phyloP scores from a whole-genome alignment of 2,113 vertebrate genomes.

The Thamnaconus septentrionalis region DNA sequence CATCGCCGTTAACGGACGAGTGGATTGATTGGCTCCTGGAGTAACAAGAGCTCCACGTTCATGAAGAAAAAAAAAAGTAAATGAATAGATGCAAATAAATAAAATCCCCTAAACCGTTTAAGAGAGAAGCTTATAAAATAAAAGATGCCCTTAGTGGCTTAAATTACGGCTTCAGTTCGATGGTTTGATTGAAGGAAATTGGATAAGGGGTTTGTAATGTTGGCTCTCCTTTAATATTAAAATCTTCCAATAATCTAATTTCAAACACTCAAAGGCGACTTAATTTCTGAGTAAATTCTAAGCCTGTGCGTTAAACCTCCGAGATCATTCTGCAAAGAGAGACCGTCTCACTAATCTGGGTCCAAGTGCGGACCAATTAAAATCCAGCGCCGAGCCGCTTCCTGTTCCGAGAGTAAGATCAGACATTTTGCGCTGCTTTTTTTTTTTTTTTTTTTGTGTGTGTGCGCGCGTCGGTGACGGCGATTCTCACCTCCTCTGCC shows the following conservation, averaged over 20 bases:
- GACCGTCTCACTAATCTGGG: background rate
- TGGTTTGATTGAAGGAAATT: too few relatives aligned
- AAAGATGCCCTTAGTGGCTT: too few relatives aligned
- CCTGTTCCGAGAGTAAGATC: background rate
- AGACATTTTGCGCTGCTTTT: background rate
- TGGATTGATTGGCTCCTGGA: too few relatives aligned
- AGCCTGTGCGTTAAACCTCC: background rate
- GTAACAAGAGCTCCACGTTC: too few relatives aligned
- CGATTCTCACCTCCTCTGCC: conserved; percentile 89
- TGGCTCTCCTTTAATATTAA: background rate
- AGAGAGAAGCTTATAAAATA: too few relatives aligned
- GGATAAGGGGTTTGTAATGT: too few relatives aligned
- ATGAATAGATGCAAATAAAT: too few relatives aligned
- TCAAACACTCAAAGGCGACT: background rate
- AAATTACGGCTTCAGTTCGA: too few relatives aligned
- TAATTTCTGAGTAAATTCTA: background rate
- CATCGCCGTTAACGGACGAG: too few relatives aligned
- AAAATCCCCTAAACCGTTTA: too few relatives aligned
- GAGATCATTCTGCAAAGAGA: background rate
- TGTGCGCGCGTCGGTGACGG: background rate
- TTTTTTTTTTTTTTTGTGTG: too few relatives aligned
- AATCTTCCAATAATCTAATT: background rate
- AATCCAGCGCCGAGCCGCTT: background rate
- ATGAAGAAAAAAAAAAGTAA: too few relatives aligned
- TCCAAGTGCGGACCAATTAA: background rate